These are phyloP conservation scores for Anastrepha ludens DNA, from an alignment of 1,140 invertebrate genomes.

Conservation along the genomic window DNA sequence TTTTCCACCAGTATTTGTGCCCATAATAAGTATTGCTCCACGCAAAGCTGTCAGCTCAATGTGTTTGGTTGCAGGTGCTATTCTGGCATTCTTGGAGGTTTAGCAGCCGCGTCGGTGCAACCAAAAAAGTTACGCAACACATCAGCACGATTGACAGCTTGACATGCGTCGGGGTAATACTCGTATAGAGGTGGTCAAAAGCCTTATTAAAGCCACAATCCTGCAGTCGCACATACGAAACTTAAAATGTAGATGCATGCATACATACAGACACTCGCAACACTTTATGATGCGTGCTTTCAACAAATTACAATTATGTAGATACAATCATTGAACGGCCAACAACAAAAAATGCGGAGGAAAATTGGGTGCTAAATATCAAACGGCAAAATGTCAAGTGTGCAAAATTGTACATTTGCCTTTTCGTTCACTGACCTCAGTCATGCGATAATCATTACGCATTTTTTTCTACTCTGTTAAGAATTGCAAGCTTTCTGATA, in stretches of 20 bases:
- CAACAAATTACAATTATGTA: conserved; percentile 16
- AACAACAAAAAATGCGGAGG: neutral
- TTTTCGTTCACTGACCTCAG: neutral
- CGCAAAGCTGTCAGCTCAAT: neutral
- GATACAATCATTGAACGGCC: neutral
- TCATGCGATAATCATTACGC: too few species aligned
- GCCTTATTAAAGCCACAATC: too few species aligned
- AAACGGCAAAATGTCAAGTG: conserved; percentile 33
- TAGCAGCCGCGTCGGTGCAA: neutral
- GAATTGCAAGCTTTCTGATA: too few species aligned
- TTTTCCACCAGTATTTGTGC: neutral
- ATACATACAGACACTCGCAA: neutral
- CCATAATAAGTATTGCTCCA: conserved; percentile 4
- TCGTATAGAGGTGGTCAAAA: neutral
- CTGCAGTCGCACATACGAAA: too few species aligned
- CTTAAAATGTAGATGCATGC: neutral
- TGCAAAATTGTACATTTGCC: neutral
- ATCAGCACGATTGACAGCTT: conserved; percentile 48
- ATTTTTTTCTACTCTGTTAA: too few species aligned
- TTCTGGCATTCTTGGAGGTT: neutral
- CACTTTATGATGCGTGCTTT: neutral
- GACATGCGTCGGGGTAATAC: neutral
- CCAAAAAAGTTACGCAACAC: conserved; percentile 44
- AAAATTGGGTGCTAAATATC: conserved; percentile 38
- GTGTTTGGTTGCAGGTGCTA: neutral